Percentiles rank a stretch among this genome's conserved stretches.
These are phyloP conservation scores for Gambusia yucatana DNA, from an alignment of 2,797 vertebrate species.

Conservation along the genomic window DNA sequence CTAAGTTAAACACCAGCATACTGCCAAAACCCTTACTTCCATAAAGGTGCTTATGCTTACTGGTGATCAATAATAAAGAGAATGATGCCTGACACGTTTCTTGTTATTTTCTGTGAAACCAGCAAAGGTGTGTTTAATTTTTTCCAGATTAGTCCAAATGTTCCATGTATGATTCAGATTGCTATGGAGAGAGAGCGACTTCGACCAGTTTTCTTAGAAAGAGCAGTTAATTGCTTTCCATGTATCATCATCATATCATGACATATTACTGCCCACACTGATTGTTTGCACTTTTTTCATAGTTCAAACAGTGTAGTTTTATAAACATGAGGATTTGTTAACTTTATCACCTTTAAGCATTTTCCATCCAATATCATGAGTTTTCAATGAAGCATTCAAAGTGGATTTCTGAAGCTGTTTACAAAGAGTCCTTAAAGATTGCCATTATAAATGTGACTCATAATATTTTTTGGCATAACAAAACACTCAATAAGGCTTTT, in stretches of 20 bases:
- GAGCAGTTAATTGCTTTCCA: background rate
- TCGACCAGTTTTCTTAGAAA: background rate
- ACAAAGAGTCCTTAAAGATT: background rate
- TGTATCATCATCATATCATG: background rate
- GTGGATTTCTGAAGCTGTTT: constrained; percentile 3
- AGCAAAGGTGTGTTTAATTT: background rate
- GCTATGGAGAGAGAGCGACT: background rate
- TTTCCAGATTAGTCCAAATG: background rate
- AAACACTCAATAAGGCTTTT: background rate
- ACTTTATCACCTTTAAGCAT: background rate
- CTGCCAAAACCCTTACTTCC: background rate
- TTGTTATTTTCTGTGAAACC: background rate
- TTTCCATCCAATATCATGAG: background rate
- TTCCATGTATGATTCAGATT: background rate
- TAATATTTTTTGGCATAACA: background rate
- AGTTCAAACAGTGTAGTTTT: background rate
- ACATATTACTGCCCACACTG: background rate
- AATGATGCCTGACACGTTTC: background rate
- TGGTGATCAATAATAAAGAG: background rate
- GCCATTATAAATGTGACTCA: constrained; percentile 15
- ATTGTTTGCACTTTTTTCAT: background rate
- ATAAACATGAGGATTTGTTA: background rate
- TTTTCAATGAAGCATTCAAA: constrained; percentile 2
- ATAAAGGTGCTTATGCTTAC: background rate
- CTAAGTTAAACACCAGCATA: background rate